A percentile compares a stretch with the other conserved stretches of the same genome.
phyloP scores from a whole-genome alignment of 1,140 invertebrate species.

The Lineus longissimus region DNA sequence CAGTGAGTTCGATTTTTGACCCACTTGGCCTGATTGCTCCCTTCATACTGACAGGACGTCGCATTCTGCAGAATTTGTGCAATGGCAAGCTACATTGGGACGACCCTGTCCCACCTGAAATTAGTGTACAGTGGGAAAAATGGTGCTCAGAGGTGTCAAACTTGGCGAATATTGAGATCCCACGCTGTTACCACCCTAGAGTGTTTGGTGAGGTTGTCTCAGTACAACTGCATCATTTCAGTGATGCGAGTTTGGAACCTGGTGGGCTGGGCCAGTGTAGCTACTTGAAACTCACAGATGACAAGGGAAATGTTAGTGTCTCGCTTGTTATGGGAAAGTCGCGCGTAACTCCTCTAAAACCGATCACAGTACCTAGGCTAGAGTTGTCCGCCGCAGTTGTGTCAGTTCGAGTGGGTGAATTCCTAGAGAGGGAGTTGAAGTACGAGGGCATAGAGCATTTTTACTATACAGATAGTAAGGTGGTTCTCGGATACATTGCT shows the following conservation, averaged over 20 bases:
- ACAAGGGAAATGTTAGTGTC: neutral
- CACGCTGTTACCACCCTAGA: no score
- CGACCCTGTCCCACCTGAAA: no score
- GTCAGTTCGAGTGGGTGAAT: neutral
- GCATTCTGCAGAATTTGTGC: no score
- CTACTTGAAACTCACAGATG: neutral
- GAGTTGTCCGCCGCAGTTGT: no score
- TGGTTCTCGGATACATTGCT: conserved; percentile 19
- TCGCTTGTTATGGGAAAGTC: neutral
- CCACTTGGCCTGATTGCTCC: no score
- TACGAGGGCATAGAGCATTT: neutral
- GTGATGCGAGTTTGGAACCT: neutral
- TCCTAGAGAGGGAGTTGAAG: neutral
- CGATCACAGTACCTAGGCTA: no score
- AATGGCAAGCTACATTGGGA: no score
- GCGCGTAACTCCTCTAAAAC: neutral
- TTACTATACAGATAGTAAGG: conserved; percentile 20
- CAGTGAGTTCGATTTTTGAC: no score
- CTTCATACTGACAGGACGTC: no score
- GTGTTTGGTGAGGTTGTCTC: no score
- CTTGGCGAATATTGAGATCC: neutral
- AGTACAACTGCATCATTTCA: neutral
- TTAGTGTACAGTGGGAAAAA: no score
- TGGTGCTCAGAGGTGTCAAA: neutral
- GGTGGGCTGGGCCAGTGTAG: neutral